phyloP scores from a whole-genome alignment of 2,797 vertebrate species.

The Rhincodon typus region DNA sequence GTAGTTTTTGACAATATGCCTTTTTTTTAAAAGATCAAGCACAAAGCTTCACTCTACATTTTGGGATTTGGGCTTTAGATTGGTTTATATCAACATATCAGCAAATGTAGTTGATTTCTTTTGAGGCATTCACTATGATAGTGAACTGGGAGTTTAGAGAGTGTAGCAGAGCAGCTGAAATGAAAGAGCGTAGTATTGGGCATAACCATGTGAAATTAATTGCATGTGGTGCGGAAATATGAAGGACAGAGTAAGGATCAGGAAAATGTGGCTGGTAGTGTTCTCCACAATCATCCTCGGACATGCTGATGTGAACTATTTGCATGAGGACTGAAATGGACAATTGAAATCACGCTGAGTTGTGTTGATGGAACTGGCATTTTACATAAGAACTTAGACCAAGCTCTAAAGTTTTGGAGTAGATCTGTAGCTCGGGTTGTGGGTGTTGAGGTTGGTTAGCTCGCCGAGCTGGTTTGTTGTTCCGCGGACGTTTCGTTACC shows the following conservation, averaged over 20 bases:
- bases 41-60: background rate
- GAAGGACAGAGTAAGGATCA: background rate
- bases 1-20: background rate
- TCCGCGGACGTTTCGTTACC: too few species aligned
- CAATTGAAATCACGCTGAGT: too few species aligned
- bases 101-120: background rate
- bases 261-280: background rate
- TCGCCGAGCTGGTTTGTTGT: too few species aligned
- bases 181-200: background rate
- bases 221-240: background rate
- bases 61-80: background rate
- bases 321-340: background rate
- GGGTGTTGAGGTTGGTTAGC: too few species aligned
- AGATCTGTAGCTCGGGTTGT: too few species aligned
- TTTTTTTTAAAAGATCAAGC: background rate
- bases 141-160: background rate
- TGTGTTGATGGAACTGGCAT: background rate
- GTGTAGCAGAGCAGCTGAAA: background rate
- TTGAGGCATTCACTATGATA: background rate
- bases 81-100: background rate
- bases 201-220: background rate
- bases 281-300: background rate
- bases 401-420: too few species aligned
- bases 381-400: background rate
- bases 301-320: background rate